phyloP scores from a whole-genome alignment of 2,888 invertebrate species.

The Rhingia rostrata region DNA sequence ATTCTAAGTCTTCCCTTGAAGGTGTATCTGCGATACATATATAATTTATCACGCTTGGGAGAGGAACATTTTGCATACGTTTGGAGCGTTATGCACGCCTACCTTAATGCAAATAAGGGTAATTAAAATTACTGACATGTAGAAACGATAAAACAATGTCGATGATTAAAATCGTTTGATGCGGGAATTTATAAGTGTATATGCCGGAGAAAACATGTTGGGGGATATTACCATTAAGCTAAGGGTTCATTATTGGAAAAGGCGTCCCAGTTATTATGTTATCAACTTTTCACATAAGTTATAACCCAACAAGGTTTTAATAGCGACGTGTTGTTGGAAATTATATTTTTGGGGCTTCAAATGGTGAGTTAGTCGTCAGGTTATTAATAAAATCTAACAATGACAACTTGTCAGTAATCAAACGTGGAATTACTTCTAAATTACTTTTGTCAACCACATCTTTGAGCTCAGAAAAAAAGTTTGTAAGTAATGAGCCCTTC shows the following conservation, averaged over 20 bases:
- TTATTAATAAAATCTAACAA: too few species aligned
- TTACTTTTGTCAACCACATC: too few species aligned
- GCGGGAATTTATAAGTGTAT: not conserved
- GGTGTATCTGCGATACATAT: not conserved
- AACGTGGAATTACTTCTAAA: too few species aligned
- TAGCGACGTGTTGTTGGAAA: too few species aligned
- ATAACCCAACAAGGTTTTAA: too few species aligned
- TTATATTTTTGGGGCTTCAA: too few species aligned
- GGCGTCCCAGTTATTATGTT: not conserved
- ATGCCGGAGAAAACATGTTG: slow-evolving; percentile 1
- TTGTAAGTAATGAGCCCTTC: too few species aligned
- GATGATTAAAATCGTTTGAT: slow-evolving; percentile 14
- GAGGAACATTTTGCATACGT: slow-evolving; percentile 34
- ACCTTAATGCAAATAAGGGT: slow-evolving; percentile 36
- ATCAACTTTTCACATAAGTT: too few species aligned
- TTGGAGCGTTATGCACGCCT: slow-evolving; percentile 17
- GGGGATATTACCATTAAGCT: not conserved
- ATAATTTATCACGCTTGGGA: slow-evolving; percentile 34
- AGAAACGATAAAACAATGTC: slow-evolving; percentile 15
- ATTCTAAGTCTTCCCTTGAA: slow-evolving; percentile 7
- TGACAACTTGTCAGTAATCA: too few species aligned
- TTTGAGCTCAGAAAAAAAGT: too few species aligned
- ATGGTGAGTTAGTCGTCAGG: too few species aligned
- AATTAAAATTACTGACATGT: slow-evolving; percentile 34
- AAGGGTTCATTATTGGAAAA: not conserved